Conservation (phyloP, 2,113 vertebrate genomes). For the Ariopsis seemanni region DNA sequence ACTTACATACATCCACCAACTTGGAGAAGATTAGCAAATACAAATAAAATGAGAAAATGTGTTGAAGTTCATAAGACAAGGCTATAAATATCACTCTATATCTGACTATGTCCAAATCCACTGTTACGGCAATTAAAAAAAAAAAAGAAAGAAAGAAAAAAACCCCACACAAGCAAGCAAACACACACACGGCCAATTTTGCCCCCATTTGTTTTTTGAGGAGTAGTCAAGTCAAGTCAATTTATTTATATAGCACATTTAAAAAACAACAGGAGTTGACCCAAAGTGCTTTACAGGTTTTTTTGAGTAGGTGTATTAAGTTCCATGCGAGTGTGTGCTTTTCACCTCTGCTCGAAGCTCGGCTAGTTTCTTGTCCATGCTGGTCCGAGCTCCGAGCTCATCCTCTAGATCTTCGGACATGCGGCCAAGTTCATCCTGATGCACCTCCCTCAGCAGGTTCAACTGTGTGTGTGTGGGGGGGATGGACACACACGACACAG, state of each 20-base stretch:
- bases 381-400: constrained; percentile 88
- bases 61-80: neutral
- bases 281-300: no score
- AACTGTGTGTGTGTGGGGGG: constrained; percentile 69
- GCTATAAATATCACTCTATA: neutral
- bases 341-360: constrained; percentile 90
- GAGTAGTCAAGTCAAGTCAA: no score
- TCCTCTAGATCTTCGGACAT: constrained; percentile 97
- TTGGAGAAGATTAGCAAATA: neutral
- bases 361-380: constrained; percentile 96
- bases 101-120: neutral
- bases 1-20: no score
- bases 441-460: constrained; percentile 91
- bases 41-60: neutral
- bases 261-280: no score
- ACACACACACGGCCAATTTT: neutral
- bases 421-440: constrained; percentile 93
- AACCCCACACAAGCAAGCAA: no score
- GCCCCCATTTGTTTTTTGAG: neutral
- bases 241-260: no score
- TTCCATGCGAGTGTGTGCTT: neutral
- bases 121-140: neutral
- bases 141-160: no score
- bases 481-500: neutral
- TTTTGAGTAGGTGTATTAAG: neutral